These are phyloP conservation scores for Orientallactaga sibirica DNA, from an alignment of 2,797 vertebrate species.

Conservation along the genomic window DNA sequence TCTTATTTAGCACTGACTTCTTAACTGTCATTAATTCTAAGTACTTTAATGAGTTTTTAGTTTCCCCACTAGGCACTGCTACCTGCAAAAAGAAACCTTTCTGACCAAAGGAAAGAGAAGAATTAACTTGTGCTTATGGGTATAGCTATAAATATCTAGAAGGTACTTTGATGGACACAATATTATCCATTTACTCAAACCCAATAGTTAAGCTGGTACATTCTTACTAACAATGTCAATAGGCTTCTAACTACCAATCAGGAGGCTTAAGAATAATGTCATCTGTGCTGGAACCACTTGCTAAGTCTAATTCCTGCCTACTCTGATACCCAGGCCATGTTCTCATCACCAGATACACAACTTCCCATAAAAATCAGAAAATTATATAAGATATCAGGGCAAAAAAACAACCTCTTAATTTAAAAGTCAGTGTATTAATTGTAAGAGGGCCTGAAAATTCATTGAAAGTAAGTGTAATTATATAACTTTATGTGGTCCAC, in stretches of 20 bases:
- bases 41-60: no score
- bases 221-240: not conserved
- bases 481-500: not conserved
- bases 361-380: not conserved
- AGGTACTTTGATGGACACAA: no score
- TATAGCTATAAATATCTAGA: no score
- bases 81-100: no score
- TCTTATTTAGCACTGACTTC: no score
- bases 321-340: no score
- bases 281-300: not conserved
- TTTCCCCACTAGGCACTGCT: no score
- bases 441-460: not conserved
- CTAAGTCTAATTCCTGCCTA: not conserved
- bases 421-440: conserved; percentile 11
- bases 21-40: no score
- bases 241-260: not conserved
- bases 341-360: not conserved
- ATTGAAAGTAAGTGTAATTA: not conserved
- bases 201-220: not conserved
- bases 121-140: no score
- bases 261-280: not conserved
- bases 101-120: no score
- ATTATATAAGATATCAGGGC: not conserved
- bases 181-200: no score
- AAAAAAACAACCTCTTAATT: not conserved